Evolutionary conservation across 2,113 vertebrate genomes (phyloP).

Genomic region (Orcinus orca): DNA sequence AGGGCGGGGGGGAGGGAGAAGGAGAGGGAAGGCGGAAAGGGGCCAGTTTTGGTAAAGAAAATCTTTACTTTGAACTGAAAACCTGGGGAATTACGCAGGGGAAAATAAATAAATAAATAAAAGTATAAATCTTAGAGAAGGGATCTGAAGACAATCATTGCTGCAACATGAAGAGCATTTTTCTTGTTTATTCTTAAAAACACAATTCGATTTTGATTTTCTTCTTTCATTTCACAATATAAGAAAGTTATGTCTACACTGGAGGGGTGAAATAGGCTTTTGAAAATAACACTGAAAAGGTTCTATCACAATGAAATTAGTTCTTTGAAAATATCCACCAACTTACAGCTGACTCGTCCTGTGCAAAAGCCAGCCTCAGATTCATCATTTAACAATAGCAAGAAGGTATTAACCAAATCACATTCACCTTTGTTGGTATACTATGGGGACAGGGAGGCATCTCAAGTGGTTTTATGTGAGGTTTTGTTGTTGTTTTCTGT

Average conservation of each 20-base stretch:
- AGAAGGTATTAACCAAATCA: background rate
- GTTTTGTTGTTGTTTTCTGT: background rate
- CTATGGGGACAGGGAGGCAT: background rate
- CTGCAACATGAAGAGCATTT: slow-evolving; percentile 35
- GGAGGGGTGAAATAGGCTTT: slow-evolving; percentile 36
- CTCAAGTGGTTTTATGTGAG: background rate
- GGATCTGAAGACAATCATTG: slow-evolving; percentile 4
- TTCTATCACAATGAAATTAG: slow-evolving; percentile 6
- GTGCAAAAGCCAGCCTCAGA: background rate
- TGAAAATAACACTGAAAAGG: slow-evolving; percentile 18
- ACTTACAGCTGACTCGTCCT: background rate
- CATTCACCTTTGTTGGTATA: background rate
- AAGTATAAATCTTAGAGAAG: slow-evolving; percentile 37
- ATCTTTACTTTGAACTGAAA: slow-evolving; percentile 59
- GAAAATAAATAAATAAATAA: slow-evolving; percentile 19
- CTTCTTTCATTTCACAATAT: slow-evolving; percentile 51
- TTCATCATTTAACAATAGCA: background rate
- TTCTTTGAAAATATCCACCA: background rate
- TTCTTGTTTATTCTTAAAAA: slow-evolving; percentile 48
- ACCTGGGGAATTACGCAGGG: slow-evolving; percentile 27
- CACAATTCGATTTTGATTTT: slow-evolving; percentile 49
- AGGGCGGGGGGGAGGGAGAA: background rate
- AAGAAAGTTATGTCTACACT: slow-evolving; percentile 20
- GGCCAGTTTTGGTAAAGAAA: background rate
- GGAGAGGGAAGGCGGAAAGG: background rate